Evolutionary conservation across 2,888 invertebrate genomes (phyloP).

Genomic region (Meta bourneti): DNA sequence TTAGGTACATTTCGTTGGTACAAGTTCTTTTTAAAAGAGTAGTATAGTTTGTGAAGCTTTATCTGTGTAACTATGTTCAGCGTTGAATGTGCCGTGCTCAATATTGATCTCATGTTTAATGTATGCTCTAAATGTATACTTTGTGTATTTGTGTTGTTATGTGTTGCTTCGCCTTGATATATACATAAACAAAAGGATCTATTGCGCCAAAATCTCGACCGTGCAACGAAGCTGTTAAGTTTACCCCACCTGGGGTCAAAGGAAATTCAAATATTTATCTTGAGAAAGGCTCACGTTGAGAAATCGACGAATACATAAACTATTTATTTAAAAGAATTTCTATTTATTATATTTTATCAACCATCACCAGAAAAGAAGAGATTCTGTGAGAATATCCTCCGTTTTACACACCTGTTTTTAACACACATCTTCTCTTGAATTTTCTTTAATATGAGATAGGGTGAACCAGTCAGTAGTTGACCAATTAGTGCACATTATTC

Average conservation of each 20-base stretch:
- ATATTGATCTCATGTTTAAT: slow-evolving; percentile 60
- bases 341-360: no score
- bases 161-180: slow-evolving; percentile 44
- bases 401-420: no score
- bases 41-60: slow-evolving; percentile 59
- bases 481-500: no score
- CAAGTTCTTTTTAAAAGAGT: slow-evolving; percentile 38
- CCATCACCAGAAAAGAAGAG: no score
- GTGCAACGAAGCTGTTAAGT: slow-evolving; percentile 70
- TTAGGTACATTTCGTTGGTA: background rate
- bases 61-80: slow-evolving; percentile 50
- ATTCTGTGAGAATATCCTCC: no score
- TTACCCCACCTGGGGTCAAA: background rate
- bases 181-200: background rate
- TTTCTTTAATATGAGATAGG: no score
- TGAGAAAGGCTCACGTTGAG: background rate
- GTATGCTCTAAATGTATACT: slow-evolving; percentile 56
- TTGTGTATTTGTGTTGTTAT: slow-evolving; percentile 59
- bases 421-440: no score
- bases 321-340: background rate
- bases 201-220: slow-evolving; percentile 52
- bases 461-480: no score
- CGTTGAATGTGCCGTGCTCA: slow-evolving; percentile 58
- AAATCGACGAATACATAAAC: background rate
- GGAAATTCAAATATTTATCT: background rate